phyloP scores from a whole-genome alignment of 2,797 vertebrate genomes.

The Emydoidea blandingii region DNA sequence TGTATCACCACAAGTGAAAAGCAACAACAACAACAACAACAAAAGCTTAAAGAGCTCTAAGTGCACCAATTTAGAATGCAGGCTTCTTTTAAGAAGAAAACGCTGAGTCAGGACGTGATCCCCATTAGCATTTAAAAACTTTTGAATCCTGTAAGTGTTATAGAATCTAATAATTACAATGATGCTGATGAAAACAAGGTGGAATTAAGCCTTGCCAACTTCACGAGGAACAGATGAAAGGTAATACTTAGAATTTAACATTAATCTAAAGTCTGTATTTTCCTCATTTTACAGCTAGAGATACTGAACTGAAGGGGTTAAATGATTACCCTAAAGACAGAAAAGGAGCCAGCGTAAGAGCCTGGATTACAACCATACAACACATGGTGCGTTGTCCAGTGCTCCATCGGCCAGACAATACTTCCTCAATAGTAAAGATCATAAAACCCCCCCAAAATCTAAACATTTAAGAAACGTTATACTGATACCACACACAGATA shows the following conservation, averaged over 20 bases:
- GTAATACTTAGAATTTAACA: background rate
- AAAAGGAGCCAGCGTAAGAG: background rate
- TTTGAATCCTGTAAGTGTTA: slow-evolving; percentile 37
- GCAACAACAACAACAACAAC: background rate
- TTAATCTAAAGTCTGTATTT: background rate
- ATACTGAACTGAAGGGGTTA: background rate
- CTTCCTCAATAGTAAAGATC: background rate
- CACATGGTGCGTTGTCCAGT: background rate
- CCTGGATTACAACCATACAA: background rate
- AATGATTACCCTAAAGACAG: background rate
- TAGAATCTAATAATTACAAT: slow-evolving; percentile 2
- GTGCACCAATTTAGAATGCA: background rate
- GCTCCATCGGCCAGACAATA: background rate
- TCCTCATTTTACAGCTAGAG: background rate
- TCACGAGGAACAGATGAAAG: fast-evolving
- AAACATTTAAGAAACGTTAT: background rate
- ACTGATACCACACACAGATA: background rate
- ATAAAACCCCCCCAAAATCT: background rate
- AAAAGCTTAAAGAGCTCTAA: background rate
- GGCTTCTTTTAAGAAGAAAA: background rate
- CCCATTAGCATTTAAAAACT: background rate
- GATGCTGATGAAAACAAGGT: background rate
- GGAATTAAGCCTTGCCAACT: background rate
- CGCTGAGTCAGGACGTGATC: background rate
- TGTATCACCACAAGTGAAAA: fast-evolving